Percentiles rank a stretch among this genome's conserved stretches.
phyloP scores from a whole-genome alignment of 2,888 invertebrate genomes.

The Tupiocoris notatus region DNA sequence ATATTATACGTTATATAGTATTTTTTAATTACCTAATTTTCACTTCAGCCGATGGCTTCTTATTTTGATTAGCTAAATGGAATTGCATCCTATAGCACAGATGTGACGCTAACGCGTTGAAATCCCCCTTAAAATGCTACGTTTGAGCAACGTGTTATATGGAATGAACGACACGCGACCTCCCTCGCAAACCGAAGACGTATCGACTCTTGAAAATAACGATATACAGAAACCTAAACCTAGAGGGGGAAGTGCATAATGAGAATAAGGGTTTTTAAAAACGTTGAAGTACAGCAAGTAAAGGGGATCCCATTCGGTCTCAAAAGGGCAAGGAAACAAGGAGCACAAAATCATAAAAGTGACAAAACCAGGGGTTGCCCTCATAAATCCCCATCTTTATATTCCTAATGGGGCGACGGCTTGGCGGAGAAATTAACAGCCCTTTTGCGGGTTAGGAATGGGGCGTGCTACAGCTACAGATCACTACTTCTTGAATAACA shows the following conservation, averaged over 20 bases:
- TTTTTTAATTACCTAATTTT: too few species aligned
- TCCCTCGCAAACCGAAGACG: not conserved
- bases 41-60: too few species aligned
- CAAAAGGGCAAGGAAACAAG: not conserved
- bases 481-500: not conserved
- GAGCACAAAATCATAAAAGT: conserved; percentile 18
- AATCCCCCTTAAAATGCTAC: not conserved
- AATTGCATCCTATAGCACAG: not conserved
- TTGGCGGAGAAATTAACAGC: conserved; percentile 15
- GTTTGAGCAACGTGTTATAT: too few species aligned
- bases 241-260: not conserved
- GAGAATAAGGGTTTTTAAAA: not conserved
- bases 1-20: too few species aligned
- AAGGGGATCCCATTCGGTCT: not conserved
- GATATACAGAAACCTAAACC: not conserved
- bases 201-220: not conserved
- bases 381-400: conserved; percentile 25
- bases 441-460: not conserved
- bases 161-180: not conserved
- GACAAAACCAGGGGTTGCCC: conserved; percentile 15
- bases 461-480: not conserved
- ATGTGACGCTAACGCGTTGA: not conserved
- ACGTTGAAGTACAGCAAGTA: not conserved
- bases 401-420: conserved; percentile 15
- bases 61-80: not conserved